Conservation (phyloP, 2,888 invertebrate genomes). For the Hyposoter dolosus region DNA sequence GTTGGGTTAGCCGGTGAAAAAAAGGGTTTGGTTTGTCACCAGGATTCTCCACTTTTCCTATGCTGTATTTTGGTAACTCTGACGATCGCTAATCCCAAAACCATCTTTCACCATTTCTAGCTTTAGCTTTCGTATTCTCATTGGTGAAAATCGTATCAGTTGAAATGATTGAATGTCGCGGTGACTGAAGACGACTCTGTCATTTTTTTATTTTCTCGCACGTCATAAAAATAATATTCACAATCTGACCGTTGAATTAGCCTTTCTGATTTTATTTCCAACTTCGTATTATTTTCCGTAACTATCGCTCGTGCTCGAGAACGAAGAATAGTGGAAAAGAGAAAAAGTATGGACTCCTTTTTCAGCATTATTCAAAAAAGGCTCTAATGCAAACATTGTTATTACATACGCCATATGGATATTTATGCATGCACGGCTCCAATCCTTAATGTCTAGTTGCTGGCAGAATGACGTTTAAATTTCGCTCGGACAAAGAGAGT, state of each 20-base stretch:
- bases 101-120: not conserved
- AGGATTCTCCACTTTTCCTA: not conserved
- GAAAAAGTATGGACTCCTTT: conserved; percentile 47
- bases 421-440: conserved; percentile 9
- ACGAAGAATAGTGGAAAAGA: not conserved
- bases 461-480: conserved; percentile 53
- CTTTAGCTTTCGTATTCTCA: conserved; percentile 21
- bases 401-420: conserved; percentile 22
- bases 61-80: conserved; percentile 36
- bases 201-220: conserved; percentile 1
- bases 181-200: not conserved
- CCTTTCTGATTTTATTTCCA: conserved; percentile 26
- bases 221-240: conserved; percentile 10
- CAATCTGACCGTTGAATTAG: conserved; percentile 41
- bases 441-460: conserved; percentile 35
- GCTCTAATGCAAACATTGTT: not conserved
- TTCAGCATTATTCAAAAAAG: conserved; percentile 25
- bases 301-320: conserved; percentile 22
- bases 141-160: conserved; percentile 73
- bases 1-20: not conserved
- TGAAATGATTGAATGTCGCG: conserved; percentile 70
- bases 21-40: not conserved
- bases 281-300: conserved; percentile 1
- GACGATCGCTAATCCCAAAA: conserved; percentile 48
- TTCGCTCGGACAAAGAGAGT: conserved; percentile 25